A percentile compares a stretch with the other conserved stretches of the same genome.
phyloP scores from a whole-genome alignment of 2,888 invertebrate genomes.

The Loripinus fragilis region DNA sequence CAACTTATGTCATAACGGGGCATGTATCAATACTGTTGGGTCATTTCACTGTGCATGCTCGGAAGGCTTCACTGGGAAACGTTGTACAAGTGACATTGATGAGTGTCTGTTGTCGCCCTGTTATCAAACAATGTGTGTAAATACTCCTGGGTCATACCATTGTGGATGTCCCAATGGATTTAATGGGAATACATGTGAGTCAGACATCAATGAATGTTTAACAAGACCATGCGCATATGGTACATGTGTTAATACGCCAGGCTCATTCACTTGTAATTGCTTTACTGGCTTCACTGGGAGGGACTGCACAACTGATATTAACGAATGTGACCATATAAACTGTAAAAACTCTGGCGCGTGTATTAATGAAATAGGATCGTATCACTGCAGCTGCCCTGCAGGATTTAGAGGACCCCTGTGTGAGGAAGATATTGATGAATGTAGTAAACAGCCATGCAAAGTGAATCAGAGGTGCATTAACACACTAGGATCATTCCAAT shows the following conservation, averaged over 20 bases:
- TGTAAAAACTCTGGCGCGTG: slow-evolving; percentile 9
- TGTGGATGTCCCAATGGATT: slow-evolving; percentile 9
- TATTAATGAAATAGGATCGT: background rate
- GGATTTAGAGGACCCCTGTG: background rate
- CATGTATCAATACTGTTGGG: slow-evolving; percentile 9
- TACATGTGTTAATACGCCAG: slow-evolving; percentile 10
- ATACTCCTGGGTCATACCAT: slow-evolving; percentile 8
- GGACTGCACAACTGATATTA: background rate
- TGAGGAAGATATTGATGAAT: slow-evolving; percentile 11
- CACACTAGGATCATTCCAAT: background rate
- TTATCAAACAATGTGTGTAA: background rate
- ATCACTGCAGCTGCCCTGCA: background rate
- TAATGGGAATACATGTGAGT: background rate
- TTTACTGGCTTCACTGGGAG: background rate
- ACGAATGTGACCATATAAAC: background rate
- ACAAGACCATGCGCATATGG: background rate
- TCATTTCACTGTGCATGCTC: slow-evolving; percentile 6
- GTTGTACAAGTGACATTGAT: slow-evolving; percentile 9
- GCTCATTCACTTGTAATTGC: slow-evolving; percentile 13
- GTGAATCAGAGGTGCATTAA: background rate
- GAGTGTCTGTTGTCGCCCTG: background rate
- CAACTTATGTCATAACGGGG: background rate
- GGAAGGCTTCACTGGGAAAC: slow-evolving; percentile 15
- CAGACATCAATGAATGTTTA: background rate
- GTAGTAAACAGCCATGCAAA: background rate